Evolutionary conservation across 1,140 invertebrate species (phyloP).

Genomic region (Apis florea): DNA sequence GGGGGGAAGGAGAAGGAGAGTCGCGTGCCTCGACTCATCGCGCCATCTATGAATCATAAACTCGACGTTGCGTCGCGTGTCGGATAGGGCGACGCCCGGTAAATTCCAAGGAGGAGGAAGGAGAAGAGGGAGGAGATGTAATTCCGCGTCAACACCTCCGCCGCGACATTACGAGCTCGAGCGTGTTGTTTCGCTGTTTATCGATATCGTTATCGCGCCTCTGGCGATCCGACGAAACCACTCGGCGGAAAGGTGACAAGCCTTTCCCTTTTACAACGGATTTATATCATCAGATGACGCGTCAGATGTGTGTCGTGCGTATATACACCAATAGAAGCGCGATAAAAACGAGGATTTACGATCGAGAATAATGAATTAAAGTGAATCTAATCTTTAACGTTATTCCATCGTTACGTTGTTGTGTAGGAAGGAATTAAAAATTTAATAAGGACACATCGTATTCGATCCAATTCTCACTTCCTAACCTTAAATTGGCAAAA

Average conservation of each 20-base stretch:
- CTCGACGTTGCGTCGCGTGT: not conserved
- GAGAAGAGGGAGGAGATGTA: not conserved
- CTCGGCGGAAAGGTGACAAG: rapidly evolving
- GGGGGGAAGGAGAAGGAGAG: not conserved
- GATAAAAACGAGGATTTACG: no score
- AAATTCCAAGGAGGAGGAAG: not conserved
- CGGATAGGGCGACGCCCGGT: not conserved
- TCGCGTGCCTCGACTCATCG: constrained; percentile 2
- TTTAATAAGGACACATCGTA: no score
- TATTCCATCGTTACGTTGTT: no score
- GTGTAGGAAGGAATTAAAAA: no score
- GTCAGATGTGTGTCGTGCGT: no score
- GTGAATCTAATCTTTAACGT: no score
- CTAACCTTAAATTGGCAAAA: no score
- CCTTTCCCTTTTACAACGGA: not conserved
- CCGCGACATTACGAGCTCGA: not conserved
- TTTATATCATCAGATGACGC: no score
- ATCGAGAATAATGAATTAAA: no score
- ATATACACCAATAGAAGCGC: no score
- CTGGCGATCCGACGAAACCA: not conserved
- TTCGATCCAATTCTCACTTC: no score
- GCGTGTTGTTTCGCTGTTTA: not conserved
- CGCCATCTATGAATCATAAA: constrained; percentile 15
- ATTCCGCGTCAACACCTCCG: not conserved
- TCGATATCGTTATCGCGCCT: not conserved